A percentile compares a stretch with the other conserved stretches of the same genome.
These are phyloP conservation scores for Copidosoma floridanum DNA, from an alignment of 1,140 invertebrate genomes.

Conservation along the genomic window DNA sequence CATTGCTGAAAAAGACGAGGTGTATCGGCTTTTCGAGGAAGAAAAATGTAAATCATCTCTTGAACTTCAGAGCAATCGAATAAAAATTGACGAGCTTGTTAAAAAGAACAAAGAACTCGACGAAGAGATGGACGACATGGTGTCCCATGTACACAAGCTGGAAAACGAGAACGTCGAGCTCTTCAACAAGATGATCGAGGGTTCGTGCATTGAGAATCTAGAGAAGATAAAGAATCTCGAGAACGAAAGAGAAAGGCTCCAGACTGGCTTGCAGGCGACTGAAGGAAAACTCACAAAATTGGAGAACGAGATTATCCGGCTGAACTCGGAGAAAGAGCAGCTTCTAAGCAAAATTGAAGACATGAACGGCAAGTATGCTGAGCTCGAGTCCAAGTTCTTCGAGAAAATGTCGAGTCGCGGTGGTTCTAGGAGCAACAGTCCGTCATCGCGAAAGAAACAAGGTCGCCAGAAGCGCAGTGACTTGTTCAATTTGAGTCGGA, in stretches of 20 bases:
- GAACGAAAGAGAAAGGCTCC: conserved; percentile 27
- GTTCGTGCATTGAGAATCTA: neutral
- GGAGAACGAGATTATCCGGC: conserved; percentile 16
- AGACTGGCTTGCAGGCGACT: conserved; percentile 3
- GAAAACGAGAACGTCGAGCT: conserved; percentile 27
- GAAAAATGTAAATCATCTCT: conserved; percentile 1
- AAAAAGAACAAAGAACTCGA: conserved; percentile 20
- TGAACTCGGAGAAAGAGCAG: conserved; percentile 16
- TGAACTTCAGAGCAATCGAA: too few relatives aligned
- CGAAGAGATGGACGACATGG: conserved; percentile 38
- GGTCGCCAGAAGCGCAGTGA: conserved; percentile 38
- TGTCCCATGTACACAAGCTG: conserved; percentile 31
- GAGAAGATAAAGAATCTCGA: conserved; percentile 28
- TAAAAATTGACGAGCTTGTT: too few relatives aligned
- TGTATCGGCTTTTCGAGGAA: neutral
- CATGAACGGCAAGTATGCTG: conserved; percentile 28
- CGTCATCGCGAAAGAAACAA: conserved; percentile 29
- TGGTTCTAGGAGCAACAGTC: conserved; percentile 36
- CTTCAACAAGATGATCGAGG: conserved; percentile 16
- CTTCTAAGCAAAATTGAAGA: conserved; percentile 8
- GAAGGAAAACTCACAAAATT: conserved; percentile 17
- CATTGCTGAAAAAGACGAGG: neutral
- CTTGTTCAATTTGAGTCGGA: conserved; percentile 41
- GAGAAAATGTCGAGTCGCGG: conserved; percentile 30
- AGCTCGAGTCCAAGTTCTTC: conserved; percentile 33